Evolutionary conservation across 2,797 vertebrate genomes (phyloP), one percentile per base, ranked within the genome.

Genomic region (Myotis planiceps): DNA sequence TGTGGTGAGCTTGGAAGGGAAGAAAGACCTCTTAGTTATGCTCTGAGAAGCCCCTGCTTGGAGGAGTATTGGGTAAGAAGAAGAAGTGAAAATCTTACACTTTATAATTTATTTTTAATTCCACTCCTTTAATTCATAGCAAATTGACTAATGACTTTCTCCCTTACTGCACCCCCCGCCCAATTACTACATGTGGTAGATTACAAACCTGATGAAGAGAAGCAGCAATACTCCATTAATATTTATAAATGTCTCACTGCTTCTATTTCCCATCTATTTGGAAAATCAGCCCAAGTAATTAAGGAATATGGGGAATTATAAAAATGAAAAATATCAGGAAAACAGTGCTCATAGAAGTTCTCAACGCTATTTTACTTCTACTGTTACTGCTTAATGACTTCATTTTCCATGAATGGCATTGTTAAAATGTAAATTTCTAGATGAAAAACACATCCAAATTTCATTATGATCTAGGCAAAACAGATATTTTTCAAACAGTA

Each of bases 261-360:
- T 95, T 49, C n/a, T 42, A 87, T 96, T 97, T 88, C 34, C 88
- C 75, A 76, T 93, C 84, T 90, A 93, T 95, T 92, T 94, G 66
- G 71, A 79, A 86, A 94, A 90, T 92, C 63, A 66, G 51, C 55
- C 69, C 53, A 90, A 85, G 90, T 89, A 96, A 93, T 96, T 96
- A 92, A 92, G 66, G 74, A 94, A 34, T 78, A 84, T 78, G 37
- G 88, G 42, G 83, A 92, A 92, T 92, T 85, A 93, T 88, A 82
- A 96, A 91, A 75, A 96, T 96, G 94, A 96, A 96, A 91, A 96
- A 88, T 92, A 93, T 51, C 76, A 86, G 45, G 42, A 92, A 88
- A 96, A 96, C 51, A 72, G 55, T 37, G 49, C 2, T 0, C 25
- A 76, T 21, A 32, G 79, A 95, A 79, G 45, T 96, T 93, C 79